These are phyloP conservation scores for Entomobrya proxima DNA, from an alignment of 2,888 invertebrate species.

Conservation along the genomic window DNA sequence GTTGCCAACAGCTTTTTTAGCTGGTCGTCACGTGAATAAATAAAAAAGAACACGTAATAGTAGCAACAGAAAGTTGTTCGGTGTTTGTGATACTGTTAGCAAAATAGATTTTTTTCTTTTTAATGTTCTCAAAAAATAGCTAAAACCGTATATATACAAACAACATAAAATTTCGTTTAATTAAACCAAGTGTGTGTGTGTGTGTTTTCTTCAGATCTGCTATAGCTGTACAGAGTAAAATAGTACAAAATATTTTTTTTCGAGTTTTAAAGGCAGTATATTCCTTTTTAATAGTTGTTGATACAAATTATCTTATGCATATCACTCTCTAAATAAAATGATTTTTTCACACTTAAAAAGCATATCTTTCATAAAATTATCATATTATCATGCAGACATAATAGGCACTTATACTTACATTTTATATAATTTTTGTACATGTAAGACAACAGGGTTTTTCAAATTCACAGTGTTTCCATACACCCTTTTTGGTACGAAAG, in stretches of 20 bases:
- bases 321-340: background rate
- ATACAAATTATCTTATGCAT: background rate
- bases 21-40: too few relatives aligned
- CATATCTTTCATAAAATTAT: background rate
- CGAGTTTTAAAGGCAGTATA: background rate
- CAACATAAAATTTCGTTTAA: too few relatives aligned
- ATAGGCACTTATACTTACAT: conserved; percentile 55
- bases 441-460: conserved; percentile 67
- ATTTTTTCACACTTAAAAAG: background rate
- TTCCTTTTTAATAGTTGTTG: background rate
- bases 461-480: conserved; percentile 64
- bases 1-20: too few relatives aligned
- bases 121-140: too few relatives aligned
- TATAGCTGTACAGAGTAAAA: background rate
- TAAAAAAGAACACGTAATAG: too few relatives aligned
- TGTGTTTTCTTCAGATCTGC: too few relatives aligned
- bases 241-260: background rate
- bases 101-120: background rate
- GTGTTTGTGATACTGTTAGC: too few relatives aligned
- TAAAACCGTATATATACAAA: background rate
- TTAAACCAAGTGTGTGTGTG: too few relatives aligned
- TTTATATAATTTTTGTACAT: too few relatives aligned
- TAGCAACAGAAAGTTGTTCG: too few relatives aligned
- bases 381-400: background rate
- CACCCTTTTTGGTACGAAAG: conserved; percentile 14